Evolutionary conservation across 2,113 vertebrate species (phyloP), one percentile per base, ranked within the genome.

Genomic region (Pipa parva): DNA sequence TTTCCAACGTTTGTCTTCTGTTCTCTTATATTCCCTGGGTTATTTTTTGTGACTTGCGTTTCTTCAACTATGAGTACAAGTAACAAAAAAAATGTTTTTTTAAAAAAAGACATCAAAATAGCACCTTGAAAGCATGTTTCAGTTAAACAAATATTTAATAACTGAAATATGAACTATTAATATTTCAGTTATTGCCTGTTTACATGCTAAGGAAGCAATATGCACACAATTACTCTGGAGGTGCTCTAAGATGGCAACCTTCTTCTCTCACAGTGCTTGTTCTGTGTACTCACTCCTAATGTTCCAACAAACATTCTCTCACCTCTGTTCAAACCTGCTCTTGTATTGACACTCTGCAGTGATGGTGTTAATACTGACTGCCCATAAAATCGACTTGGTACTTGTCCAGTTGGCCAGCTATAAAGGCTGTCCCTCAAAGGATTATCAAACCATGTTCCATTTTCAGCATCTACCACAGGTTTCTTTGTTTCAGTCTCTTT

Each of bases 361-460:
- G 55, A 68, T 22, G 48, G 54, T 1, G 64, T 63, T 15, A 61
- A 66, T 5, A 21, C 18, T 3, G 27, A 65, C 46, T 72, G 36
- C 65, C 78, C 82, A 4, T 71, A 79, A 54, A 83, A 59, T 74
- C 75, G 77, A 27, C 75, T 65, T 33, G 84, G 83, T 18, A 83
- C 75, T 12, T 69, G 11, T 26, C 39, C 50, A 4, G 81, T 65
- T 3, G 51, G 9, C 60, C 77, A 72, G 63, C 59, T 13, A n/a
- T 25, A n/a, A 7, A 67, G 42, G n/a, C 0, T 61, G 18, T 67
- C 76, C 76, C 5, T 1, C 1, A 81, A 78, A 7, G 20, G 63
- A 73, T 78, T 88, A 73, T 85, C 62, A 3, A 75, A 81, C 86
- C 87, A 84, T 5, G 80, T 69, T 37, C 73, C 81, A 0, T 61